Conservation (phyloP, 1,140 invertebrate species). For the Sycophaga agraensis region DNA sequence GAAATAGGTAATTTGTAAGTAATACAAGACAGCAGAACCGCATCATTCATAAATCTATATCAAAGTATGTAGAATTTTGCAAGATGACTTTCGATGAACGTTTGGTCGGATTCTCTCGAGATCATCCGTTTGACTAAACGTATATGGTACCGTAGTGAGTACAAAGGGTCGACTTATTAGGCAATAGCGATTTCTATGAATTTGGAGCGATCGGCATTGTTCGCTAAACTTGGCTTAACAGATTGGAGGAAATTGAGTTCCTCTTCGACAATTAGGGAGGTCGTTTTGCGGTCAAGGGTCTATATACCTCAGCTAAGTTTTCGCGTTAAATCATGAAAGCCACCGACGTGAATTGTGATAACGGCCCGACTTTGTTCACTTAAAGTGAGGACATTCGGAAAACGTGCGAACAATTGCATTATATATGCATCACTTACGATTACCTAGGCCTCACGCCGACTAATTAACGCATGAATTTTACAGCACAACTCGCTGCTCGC, state of each 20-base stretch:
- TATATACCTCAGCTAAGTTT: constrained; percentile 36
- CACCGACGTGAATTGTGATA: constrained; percentile 39
- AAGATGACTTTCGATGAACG: no score
- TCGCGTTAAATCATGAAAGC: constrained; percentile 41
- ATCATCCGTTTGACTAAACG: no score
- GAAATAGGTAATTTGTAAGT: no score
- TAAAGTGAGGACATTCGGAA: constrained; percentile 30
- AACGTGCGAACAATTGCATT: constrained; percentile 23
- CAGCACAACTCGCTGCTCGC: no score
- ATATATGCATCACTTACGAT: constrained; percentile 24
- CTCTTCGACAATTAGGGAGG: constrained; percentile 40
- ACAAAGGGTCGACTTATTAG: constrained; percentile 3
- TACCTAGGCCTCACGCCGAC: not conserved
- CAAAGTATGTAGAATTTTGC: no score
- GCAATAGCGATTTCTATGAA: not conserved
- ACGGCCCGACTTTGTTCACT: constrained; percentile 44
- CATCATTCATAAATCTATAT: no score
- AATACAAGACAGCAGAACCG: no score
- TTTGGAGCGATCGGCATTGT: constrained; percentile 12
- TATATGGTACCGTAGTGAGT: no score
- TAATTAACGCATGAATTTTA: no score
- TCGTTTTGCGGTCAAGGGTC: constrained; percentile 33
- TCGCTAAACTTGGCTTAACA: constrained; percentile 7
- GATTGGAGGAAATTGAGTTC: constrained; percentile 36
- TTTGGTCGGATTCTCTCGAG: no score